phyloP scores from a whole-genome alignment of 2,113 vertebrate genomes.

The Sturnus vulgaris region DNA sequence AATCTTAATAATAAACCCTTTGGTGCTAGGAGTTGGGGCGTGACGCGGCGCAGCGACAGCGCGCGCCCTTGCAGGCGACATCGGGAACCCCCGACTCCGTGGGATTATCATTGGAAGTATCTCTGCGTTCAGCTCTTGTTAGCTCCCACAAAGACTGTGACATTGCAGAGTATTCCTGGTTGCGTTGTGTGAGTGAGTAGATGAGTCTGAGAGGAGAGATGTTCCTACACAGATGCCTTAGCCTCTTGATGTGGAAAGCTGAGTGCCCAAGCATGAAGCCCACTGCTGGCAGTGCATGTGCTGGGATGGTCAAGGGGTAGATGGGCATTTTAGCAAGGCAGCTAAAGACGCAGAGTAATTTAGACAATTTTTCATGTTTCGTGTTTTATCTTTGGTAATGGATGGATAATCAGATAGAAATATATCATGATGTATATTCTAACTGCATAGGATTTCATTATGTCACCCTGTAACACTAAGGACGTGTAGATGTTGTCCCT shows the following conservation, averaged over 20 bases:
- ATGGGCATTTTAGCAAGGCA: constrained; percentile 76
- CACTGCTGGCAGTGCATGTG: constrained; percentile 75
- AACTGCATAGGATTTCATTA: constrained; percentile 1
- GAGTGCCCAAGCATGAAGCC: constrained; percentile 19
- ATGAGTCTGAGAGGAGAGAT: constrained; percentile 43
- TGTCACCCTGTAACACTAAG: constrained; percentile 58
- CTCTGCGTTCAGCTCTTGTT: constrained; percentile 10
- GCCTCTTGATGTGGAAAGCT: constrained; percentile 53
- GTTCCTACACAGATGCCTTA: constrained; percentile 61
- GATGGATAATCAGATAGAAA: constrained; percentile 52
- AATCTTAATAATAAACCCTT: constrained; percentile 74
- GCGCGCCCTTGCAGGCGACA: neutral
- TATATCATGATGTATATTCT: neutral
- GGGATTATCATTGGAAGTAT: constrained; percentile 46
- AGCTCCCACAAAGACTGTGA: constrained; percentile 65
- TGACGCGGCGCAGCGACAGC: neutral
- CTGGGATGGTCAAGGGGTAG: constrained; percentile 56
- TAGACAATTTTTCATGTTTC: constrained; percentile 50
- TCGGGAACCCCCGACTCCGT: neutral
- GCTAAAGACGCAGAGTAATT: constrained; percentile 67
- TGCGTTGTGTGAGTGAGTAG: constrained; percentile 28
- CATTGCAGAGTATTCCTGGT: neutral
- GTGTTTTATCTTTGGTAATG: constrained; percentile 32
- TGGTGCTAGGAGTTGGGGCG: constrained; percentile 75
- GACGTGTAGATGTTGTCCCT: neutral